Conservation (phyloP, 2,888 invertebrate genomes). For the Machimus atricapillus region DNA sequence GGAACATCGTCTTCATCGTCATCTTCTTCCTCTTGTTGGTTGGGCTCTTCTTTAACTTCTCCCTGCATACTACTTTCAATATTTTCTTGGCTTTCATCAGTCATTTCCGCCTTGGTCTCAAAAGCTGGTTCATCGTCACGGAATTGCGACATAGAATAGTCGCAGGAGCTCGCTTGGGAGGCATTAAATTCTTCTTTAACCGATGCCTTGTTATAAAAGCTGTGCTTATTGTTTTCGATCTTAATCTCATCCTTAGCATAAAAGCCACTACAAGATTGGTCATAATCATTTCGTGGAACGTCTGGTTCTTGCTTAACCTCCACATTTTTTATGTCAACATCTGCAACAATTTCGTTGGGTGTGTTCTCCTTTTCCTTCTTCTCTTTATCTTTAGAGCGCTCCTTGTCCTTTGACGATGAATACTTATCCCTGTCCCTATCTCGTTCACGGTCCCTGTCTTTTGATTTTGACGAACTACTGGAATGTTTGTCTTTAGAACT, state of each 20-base stretch:
- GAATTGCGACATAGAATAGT: constrained; percentile 75
- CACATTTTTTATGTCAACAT: constrained; percentile 55
- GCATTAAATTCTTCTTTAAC: constrained; percentile 59
- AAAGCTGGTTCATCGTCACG: constrained; percentile 64
- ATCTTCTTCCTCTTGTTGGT: constrained; percentile 49
- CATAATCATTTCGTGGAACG: constrained; percentile 50
- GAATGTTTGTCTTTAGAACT: constrained; percentile 62
- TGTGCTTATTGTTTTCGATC: constrained; percentile 38
- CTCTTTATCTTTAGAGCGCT: constrained; percentile 53
- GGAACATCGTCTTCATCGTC: constrained; percentile 79
- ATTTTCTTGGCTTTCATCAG: constrained; percentile 64
- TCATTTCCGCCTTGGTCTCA: constrained; percentile 64
- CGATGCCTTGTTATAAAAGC: constrained; percentile 53
- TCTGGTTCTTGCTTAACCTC: constrained; percentile 51
- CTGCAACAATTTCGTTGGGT: background rate
- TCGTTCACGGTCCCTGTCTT: constrained; percentile 58
- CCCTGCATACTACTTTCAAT: constrained; percentile 55
- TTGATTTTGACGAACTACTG: constrained; percentile 55
- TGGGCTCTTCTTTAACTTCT: constrained; percentile 19
- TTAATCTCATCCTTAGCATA: constrained; percentile 51
- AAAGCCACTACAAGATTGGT: constrained; percentile 54
- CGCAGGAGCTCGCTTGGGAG: constrained; percentile 73
- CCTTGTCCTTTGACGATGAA: constrained; percentile 55
- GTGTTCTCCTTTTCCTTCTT: background rate
- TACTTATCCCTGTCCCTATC: constrained; percentile 58